Evolutionary conservation across 2,113 vertebrate genomes (phyloP).

Genomic region (Hiodon alosoides): DNA sequence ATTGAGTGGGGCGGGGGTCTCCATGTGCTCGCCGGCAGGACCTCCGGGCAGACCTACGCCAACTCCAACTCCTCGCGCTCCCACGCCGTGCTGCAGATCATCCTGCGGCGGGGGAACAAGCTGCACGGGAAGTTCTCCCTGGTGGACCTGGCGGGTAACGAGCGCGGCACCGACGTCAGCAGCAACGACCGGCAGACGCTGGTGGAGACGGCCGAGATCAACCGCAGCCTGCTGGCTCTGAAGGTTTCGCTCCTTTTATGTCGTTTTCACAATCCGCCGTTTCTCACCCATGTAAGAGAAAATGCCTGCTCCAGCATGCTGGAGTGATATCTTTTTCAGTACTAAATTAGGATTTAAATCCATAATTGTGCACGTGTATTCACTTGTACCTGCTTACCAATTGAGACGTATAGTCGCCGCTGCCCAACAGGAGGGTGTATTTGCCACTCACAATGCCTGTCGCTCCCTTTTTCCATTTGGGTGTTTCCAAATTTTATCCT

Average conservation of each 20-base stretch:
- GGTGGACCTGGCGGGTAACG: constrained; percentile 94
- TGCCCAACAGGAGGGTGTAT: too few species aligned
- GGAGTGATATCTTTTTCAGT: background rate
- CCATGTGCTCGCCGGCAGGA: constrained; percentile 58
- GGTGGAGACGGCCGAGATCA: constrained; percentile 91
- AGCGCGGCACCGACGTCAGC: constrained; percentile 83
- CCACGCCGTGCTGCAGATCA: constrained; percentile 89
- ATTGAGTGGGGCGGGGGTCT: background rate
- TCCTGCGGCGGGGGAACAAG: constrained; percentile 68
- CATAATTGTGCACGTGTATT: too few species aligned
- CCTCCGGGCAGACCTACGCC: constrained; percentile 91
- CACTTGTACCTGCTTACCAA: too few species aligned
- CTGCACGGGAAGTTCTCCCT: constrained; percentile 89
- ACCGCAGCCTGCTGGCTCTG: constrained; percentile 88
- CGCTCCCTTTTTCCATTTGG: background rate
- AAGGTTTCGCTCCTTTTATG: constrained; percentile 65
- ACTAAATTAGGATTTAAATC: too few species aligned
- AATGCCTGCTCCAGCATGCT: background rate
- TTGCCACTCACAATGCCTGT: too few species aligned
- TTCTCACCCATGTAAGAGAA: background rate
- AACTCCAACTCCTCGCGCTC: constrained; percentile 91
- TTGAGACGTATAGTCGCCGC: too few species aligned
- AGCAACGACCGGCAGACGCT: constrained; percentile 82
- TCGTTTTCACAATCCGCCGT: background rate
- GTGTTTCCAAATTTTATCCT: background rate